Conservation (phyloP, 2,888 invertebrate genomes). For the Caenorhabditis drosophilae region DNA sequence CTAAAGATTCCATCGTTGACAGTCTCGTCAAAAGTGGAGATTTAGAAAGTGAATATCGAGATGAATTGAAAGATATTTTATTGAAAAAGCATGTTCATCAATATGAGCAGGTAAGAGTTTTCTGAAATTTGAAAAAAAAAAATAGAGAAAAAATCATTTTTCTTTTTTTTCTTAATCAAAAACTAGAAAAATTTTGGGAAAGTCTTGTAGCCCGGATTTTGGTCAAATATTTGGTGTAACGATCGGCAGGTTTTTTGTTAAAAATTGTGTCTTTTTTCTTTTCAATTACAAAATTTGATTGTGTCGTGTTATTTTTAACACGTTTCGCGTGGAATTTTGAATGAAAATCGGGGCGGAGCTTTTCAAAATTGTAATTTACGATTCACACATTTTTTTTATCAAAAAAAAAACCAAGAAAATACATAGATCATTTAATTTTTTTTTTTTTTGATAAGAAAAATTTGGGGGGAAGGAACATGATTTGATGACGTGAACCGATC, state of each 20-base stretch:
- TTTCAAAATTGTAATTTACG: background rate
- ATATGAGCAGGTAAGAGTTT: constrained; percentile 76
- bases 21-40: constrained; percentile 74
- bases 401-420: background rate
- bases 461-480: background rate
- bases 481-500: background rate
- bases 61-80: constrained; percentile 82
- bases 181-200: background rate
- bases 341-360: background rate
- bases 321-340: background rate
- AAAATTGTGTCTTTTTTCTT: too few relatives aligned
- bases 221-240: too few relatives aligned
- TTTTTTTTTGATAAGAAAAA: background rate
- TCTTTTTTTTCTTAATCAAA: background rate
- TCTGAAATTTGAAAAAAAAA: too few relatives aligned
- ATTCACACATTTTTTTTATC: background rate
- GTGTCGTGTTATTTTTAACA: background rate
- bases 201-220: constrained; percentile 33
- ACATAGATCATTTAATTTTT: background rate
- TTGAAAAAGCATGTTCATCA: constrained; percentile 89
- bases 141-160: too few relatives aligned
- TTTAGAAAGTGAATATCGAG: constrained; percentile 79
- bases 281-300: too few relatives aligned
- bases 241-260: too few relatives aligned
- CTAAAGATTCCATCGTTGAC: constrained; percentile 67